phyloP scores from a whole-genome alignment of 2,888 invertebrate genomes.

The Sepiola atlantica region DNA sequence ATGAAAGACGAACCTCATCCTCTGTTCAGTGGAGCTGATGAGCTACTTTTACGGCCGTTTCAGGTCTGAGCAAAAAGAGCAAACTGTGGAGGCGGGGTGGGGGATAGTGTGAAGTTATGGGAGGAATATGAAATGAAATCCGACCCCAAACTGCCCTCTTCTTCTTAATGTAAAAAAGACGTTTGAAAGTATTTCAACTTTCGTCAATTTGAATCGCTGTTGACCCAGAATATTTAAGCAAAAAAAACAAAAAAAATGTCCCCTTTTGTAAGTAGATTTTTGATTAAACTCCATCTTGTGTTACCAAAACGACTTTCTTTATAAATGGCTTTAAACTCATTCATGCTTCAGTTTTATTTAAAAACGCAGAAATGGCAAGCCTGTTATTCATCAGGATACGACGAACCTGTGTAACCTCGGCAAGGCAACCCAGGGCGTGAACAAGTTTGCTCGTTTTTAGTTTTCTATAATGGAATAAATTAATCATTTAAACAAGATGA shows the following conservation, averaged over 20 bases:
- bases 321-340: neutral
- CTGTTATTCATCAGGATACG: neutral
- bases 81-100: neutral
- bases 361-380: neutral
- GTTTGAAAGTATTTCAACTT: neutral
- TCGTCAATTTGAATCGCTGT: neutral
- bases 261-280: neutral
- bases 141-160: neutral
- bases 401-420: neutral
- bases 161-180: neutral
- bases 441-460: neutral
- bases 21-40: conserved; percentile 20
- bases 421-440: too few species aligned
- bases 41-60: neutral
- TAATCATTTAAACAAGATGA: neutral
- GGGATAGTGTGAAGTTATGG: neutral
- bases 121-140: neutral
- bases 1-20: neutral
- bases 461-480: neutral
- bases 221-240: neutral
- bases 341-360: neutral
- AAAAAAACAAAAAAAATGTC: neutral
- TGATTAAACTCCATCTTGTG: neutral
- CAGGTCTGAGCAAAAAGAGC: too few species aligned
- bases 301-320: neutral